Evolutionary conservation across 2,888 invertebrate species (phyloP).

Genomic region (Metalampra italica): DNA sequence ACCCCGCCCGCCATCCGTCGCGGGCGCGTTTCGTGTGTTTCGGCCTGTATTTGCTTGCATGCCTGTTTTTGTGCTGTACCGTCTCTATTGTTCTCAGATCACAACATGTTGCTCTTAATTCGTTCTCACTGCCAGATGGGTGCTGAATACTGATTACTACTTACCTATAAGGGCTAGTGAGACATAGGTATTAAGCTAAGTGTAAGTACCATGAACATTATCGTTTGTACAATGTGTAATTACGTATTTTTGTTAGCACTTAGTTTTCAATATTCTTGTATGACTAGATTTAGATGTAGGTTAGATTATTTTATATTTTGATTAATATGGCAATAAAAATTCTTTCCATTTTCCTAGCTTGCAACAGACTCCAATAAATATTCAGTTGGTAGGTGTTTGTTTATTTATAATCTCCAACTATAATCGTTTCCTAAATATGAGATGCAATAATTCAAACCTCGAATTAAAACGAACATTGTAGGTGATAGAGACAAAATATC

Average conservation of each 20-base stretch:
- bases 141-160: slow-evolving; percentile 61
- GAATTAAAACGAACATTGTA: slow-evolving; percentile 29
- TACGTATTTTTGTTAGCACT: no score
- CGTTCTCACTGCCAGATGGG: slow-evolving; percentile 69
- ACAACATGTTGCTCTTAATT: slow-evolving; percentile 72
- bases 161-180: background rate
- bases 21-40: slow-evolving; percentile 47
- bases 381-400: background rate
- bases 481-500: slow-evolving; percentile 44
- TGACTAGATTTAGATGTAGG: no score
- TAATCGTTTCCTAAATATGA: slow-evolving; percentile 22
- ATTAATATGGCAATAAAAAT: no score
- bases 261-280: no score
- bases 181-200: background rate
- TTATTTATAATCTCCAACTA: slow-evolving; percentile 16
- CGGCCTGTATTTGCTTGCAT: slow-evolving; percentile 50
- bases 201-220: no score
- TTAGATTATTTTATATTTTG: no score
- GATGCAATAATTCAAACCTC: slow-evolving; percentile 26
- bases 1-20: slow-evolving; percentile 39
- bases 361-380: background rate
- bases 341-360: no score
- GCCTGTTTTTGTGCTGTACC: slow-evolving; percentile 57
- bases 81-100: slow-evolving; percentile 72
- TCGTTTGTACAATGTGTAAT: no score